Base-by-base conservation (phyloP, 2,888 invertebrate species). In the Drosophila prolongata region DNA sequence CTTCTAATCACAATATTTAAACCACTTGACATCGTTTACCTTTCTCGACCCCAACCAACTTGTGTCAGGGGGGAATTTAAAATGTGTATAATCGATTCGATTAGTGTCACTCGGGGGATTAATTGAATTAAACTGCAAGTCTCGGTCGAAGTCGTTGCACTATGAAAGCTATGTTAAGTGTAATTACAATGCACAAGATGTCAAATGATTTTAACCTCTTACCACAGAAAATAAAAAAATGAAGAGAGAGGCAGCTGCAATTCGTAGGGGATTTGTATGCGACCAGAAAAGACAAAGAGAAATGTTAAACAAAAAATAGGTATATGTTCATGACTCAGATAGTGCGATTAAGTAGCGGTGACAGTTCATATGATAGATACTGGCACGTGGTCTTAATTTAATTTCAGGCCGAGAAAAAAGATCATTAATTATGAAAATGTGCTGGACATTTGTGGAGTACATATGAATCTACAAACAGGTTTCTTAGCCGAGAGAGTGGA, bases 161-260 rank as follows among this genome's bases (percentile, higher is more conserved):
- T 66, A 52, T 52, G 53, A 53, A 38, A 56, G 52, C 56, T 65
- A 53, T 52, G 35, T 73, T 50, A 55, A 59, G 30, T 55, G 55
- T 65, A 76, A 84, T 82, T 84, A 71, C 69, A 75, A 75, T 73
- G 59, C 73, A 66, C 73, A 72, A 75, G 76, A 76, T 79, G 88
- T 85, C 74, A 87, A 85, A 76, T 76, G 67, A 66, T 56, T 82
- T 78, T 68, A 85, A 85, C 88, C 88, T 79, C 71, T 78, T 87
- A 52, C 55, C 76, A 76, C 71, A 59, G 69, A 77, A 64, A 37
- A 52, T 9, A 3, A 16, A 34, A 44, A 14, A 13, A 61, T 13
- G 11, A 16, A 24, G 56, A 16, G 14, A 46, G 30, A 64, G 55
- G 69, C 66, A 54, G 66, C 58, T 53, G 58, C 73, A 76, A 68